Base-by-base conservation (phyloP, 2,888 invertebrate genomes). In the Chironomus riparius region DNA sequence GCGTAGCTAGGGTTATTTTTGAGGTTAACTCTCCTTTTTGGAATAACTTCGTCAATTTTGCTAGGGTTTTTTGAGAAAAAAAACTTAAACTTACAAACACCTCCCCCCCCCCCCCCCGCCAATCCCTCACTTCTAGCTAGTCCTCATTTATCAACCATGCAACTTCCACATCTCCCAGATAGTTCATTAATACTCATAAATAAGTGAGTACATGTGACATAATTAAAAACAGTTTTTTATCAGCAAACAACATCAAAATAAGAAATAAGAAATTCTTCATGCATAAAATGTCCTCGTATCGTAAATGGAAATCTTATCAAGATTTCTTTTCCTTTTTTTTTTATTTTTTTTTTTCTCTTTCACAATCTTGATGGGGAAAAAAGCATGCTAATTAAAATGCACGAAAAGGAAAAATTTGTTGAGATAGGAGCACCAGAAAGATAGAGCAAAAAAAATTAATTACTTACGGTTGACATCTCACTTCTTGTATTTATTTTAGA, bases 391-490 rank as follows among this genome's bases (percentile, higher is more conserved):
- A 65, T 65, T 65, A 65, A 65, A 65, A 65, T 65, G 65, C 65
- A 65, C 4, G 56, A 50, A 62, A 62, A 62, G 65, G 3, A 13
- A 65, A 65, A n/a, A n/a, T n/a, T 18, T 13, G 21, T 13, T 13
- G 12, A 65, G 22, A 24, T 38, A 10, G 38, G 10, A 38, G 38
- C 2, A 38, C 10, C 38, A 38, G 38, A 38, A 38, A 38, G 38
- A 38, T 38, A 38, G 38, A 65, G 65, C 15, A 65, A 24, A 65
- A 61, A n/a, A 65, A 65, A 65, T 65, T 70, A 70, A 70, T 70
- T 70, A 70, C 70, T 22, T 21, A 70, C 47, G 70, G 22, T 47
- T 70, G 70, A 70, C 70, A 70, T 48, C 70, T 70, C 47, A 70
- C 48, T 70, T 70, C 48, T 47, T 15, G 47, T n/a, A 69, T 13